Conservation (phyloP, 1,140 invertebrate species). For the Plectus sambesii region DNA sequence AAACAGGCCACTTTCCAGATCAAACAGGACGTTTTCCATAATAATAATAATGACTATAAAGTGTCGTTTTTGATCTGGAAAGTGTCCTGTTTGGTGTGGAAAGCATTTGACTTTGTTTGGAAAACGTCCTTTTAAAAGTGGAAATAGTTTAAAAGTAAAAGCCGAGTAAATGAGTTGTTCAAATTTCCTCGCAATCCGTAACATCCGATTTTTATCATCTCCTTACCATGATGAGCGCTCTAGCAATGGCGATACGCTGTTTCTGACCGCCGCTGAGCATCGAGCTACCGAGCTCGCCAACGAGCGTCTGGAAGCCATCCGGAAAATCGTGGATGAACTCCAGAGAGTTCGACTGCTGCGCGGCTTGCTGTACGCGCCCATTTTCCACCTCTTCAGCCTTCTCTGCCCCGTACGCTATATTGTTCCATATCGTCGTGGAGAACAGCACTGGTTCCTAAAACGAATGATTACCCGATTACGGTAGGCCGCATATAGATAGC, state of each 20-base stretch:
- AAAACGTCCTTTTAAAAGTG: background rate
- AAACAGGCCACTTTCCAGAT: too few species aligned
- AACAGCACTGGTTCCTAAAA: constrained; percentile 50
- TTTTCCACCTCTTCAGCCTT: constrained; percentile 25
- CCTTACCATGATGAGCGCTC: constrained; percentile 47
- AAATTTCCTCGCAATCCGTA: background rate
- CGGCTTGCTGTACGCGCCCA: constrained; percentile 40
- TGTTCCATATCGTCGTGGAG: constrained; percentile 46
- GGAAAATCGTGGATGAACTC: constrained; percentile 50
- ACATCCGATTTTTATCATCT: background rate
- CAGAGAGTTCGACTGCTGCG: constrained; percentile 48
- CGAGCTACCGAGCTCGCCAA: constrained; percentile 50
- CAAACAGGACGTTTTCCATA: too few species aligned
- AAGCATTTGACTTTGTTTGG: background rate
- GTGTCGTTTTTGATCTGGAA: background rate
- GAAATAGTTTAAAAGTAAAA: background rate
- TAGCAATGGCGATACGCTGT: constrained; percentile 41
- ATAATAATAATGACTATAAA: background rate
- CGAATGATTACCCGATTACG: too few species aligned
- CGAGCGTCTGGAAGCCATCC: constrained; percentile 49
- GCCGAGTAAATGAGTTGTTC: constrained; percentile 2
- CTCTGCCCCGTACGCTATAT: constrained; percentile 50
- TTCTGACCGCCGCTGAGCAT: constrained; percentile 48
- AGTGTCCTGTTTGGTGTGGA: background rate
- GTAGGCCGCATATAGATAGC: too few species aligned